Percentiles rank a stretch among this genome's conserved stretches.
phyloP scores from a whole-genome alignment of 2,113 vertebrate genomes.

The Corvus cornix region DNA sequence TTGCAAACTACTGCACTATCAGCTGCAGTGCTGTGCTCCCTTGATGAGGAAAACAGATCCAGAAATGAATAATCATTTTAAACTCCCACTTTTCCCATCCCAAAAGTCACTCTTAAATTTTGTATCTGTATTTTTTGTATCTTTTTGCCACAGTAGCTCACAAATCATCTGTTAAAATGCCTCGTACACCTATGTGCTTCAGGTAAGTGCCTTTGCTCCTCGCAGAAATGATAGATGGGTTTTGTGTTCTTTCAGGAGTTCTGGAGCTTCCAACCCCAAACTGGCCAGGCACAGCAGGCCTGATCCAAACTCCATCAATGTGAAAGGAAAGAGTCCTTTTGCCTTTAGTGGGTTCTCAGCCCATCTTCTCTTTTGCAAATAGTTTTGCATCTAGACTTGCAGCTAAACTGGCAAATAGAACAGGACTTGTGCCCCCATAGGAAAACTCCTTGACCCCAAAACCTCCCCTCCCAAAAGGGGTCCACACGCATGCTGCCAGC shows the following conservation, averaged over 20 bases:
- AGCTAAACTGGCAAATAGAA: neutral
- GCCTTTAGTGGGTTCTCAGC: neutral
- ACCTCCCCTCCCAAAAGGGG: neutral
- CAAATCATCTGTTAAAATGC: constrained; percentile 18
- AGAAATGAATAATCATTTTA: neutral
- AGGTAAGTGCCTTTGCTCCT: neutral
- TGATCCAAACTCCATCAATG: neutral
- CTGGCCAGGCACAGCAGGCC: neutral
- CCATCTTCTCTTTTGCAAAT: neutral
- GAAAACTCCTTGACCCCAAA: neutral
- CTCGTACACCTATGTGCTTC: neutral
- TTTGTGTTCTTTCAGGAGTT: neutral
- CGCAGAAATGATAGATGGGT: neutral
- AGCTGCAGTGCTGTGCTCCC: neutral
- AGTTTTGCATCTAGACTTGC: neutral
- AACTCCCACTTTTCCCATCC: neutral
- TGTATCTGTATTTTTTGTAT: neutral
- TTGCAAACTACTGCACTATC: neutral
- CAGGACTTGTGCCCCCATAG: neutral
- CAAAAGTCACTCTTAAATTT: neutral
- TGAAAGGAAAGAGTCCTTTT: neutral
- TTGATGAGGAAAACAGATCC: constrained; percentile 42
- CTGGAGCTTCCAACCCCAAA: neutral
- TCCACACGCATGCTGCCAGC: neutral
- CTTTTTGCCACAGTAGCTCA: neutral